Evolutionary conservation across 2,797 vertebrate species (phyloP).

Genomic region (Urocyon cinereoargenteus): DNA sequence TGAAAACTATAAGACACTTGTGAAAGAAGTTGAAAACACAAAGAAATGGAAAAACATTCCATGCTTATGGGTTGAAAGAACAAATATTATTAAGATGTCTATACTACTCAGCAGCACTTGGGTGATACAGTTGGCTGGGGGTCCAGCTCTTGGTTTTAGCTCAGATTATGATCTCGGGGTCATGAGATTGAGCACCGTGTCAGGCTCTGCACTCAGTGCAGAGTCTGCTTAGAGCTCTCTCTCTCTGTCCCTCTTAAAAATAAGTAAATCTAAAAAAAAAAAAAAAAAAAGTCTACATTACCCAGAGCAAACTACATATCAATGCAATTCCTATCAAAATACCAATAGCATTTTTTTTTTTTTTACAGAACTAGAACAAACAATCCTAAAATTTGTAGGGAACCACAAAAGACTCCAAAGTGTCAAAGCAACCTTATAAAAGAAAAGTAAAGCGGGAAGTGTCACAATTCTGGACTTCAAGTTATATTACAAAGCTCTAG

Average conservation of each 20-base stretch:
- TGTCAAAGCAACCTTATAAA: not conserved
- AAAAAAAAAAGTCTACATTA: not conserved
- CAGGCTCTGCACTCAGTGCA: not conserved
- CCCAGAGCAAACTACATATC: not conserved
- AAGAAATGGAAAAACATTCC: not conserved
- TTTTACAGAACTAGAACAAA: not conserved
- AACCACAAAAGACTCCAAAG: not conserved
- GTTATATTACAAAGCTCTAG: not conserved
- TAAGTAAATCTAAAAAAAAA: not conserved
- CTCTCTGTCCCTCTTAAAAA: not conserved
- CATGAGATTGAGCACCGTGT: not conserved
- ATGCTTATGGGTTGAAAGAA: not conserved
- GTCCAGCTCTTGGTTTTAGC: not conserved
- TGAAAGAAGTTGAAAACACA: not conserved
- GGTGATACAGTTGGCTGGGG: not conserved
- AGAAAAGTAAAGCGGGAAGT: not conserved
- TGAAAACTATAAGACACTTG: not conserved
- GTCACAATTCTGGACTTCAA: not conserved
- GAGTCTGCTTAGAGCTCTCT: not conserved
- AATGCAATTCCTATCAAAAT: not conserved
- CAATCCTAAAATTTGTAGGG: not conserved
- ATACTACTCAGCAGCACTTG: not conserved
- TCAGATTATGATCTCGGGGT: not conserved
- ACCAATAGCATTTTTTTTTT: not conserved
- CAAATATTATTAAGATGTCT: not conserved